Percentiles rank a stretch among this genome's conserved stretches.
Conservation (phyloP, 2,888 invertebrate species). For the Latrodectus elegans region DNA sequence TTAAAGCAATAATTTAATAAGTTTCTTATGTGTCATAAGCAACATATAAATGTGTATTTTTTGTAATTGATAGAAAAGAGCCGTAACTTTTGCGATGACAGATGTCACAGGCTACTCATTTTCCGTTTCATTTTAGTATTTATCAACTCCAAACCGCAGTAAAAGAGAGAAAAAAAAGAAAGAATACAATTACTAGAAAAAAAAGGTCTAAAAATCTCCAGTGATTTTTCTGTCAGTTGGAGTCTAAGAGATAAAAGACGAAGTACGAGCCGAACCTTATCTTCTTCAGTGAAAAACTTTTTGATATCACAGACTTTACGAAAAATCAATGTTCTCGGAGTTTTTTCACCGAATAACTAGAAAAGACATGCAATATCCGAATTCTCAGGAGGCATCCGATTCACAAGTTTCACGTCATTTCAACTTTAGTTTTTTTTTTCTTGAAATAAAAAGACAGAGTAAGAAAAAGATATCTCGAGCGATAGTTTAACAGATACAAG, state of each 20-base stretch:
- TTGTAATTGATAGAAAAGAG: background rate
- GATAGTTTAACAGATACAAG: too few species aligned
- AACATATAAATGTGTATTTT: too few species aligned
- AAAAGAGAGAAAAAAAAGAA: background rate
- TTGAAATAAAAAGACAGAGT: background rate
- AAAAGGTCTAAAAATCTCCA: conserved; percentile 12
- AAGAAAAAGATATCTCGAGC: too few species aligned
- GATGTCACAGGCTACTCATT: conserved; percentile 44
- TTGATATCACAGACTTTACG: conserved; percentile 30
- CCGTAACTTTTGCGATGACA: conserved; percentile 38
- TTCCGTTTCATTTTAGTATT: conserved; percentile 42
- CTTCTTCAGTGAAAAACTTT: conserved; percentile 50
- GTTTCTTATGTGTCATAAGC: too few species aligned
- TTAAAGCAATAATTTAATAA: too few species aligned
- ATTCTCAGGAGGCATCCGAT: conserved; percentile 41
- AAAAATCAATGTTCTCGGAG: conserved; percentile 49
- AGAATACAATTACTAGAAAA: conserved; percentile 30
- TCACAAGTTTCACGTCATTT: conserved; percentile 56
- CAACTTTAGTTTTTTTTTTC: conserved; percentile 30
- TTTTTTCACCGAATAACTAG: conserved; percentile 53
- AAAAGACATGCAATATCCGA: conserved; percentile 48
- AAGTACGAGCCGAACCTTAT: conserved; percentile 38
- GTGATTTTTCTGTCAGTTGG: conserved; percentile 52
- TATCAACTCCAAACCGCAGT: conserved; percentile 4
- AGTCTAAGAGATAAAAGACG: conserved; percentile 46